These are phyloP conservation scores for Diadophis punctatus DNA, from an alignment of 2,113 vertebrate species.

Conservation along the genomic window DNA sequence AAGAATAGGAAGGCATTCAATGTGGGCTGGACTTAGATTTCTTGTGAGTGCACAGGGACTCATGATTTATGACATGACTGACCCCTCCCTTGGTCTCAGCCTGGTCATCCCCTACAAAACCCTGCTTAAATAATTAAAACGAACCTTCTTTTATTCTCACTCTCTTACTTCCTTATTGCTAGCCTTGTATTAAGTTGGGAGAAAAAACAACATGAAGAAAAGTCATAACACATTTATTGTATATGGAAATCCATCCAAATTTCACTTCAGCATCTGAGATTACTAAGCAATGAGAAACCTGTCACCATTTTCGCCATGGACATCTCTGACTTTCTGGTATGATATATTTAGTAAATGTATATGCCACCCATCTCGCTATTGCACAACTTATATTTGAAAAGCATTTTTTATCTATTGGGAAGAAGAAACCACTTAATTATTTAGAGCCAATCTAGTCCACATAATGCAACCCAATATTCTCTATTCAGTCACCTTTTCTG, in stretches of 20 bases:
- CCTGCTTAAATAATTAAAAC: background rate
- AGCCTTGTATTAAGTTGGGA: background rate
- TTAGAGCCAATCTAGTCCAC: background rate
- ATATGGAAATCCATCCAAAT: background rate
- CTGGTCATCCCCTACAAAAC: background rate
- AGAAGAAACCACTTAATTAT: background rate
- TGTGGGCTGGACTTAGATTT: background rate
- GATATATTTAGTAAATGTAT: background rate
- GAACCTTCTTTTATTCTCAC: background rate
- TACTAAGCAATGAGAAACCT: background rate
- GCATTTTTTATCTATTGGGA: background rate
- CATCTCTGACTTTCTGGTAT: background rate
- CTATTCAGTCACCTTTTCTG: background rate
- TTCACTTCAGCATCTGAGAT: background rate
- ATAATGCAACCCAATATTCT: background rate
- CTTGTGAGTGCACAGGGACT: background rate
- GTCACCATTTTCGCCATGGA: background rate
- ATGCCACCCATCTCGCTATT: background rate
- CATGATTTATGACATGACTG: background rate
- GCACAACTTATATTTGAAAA: background rate
- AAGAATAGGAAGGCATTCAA: background rate
- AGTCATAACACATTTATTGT: background rate
- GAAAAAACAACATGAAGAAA: background rate
- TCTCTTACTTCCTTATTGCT: background rate
- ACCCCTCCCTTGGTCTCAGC: background rate